These are phyloP conservation scores for Caenorhabditis latens DNA, from an alignment of 1,140 invertebrate genomes.

Conservation along the genomic window DNA sequence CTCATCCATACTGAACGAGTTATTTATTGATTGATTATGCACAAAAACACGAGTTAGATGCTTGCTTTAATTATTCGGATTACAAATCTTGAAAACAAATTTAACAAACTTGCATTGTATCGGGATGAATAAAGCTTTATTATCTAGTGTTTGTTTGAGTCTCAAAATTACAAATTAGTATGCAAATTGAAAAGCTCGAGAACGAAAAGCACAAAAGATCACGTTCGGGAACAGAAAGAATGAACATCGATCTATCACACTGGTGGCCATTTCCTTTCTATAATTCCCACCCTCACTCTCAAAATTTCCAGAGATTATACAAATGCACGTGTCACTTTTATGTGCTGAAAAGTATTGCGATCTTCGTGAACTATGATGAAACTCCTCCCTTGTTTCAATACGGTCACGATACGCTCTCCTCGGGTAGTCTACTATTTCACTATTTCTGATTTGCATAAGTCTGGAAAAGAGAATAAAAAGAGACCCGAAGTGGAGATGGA, in stretches of 20 bases:
- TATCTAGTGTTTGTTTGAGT: too few relatives aligned
- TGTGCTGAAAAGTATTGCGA: not conserved
- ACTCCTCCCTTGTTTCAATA: not conserved
- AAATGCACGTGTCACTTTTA: not conserved
- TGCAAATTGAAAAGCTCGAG: too few relatives aligned
- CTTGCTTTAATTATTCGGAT: too few relatives aligned
- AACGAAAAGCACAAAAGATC: too few relatives aligned
- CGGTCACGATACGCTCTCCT: slow-evolving; percentile 10
- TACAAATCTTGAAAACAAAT: too few relatives aligned
- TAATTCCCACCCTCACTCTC: slow-evolving; percentile 21
- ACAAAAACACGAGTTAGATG: not conserved
- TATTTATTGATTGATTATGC: too few relatives aligned
- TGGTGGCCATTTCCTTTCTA: not conserved
- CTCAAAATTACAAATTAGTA: too few relatives aligned
- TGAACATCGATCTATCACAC: too few relatives aligned
- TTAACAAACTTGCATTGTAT: not conserved
- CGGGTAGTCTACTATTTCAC: not conserved
- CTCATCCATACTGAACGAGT: slow-evolving; percentile 58
- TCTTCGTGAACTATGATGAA: slow-evolving; percentile 36
- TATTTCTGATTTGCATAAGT: slow-evolving; percentile 5
- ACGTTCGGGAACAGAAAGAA: not conserved
- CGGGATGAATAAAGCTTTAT: not conserved
- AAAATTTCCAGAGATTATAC: slow-evolving; percentile 19
- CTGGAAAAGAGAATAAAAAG: not conserved
- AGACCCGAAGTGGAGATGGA: not conserved